Evolutionary conservation across 2,888 invertebrate species (phyloP).

Genomic region (Laothoe populi): DNA sequence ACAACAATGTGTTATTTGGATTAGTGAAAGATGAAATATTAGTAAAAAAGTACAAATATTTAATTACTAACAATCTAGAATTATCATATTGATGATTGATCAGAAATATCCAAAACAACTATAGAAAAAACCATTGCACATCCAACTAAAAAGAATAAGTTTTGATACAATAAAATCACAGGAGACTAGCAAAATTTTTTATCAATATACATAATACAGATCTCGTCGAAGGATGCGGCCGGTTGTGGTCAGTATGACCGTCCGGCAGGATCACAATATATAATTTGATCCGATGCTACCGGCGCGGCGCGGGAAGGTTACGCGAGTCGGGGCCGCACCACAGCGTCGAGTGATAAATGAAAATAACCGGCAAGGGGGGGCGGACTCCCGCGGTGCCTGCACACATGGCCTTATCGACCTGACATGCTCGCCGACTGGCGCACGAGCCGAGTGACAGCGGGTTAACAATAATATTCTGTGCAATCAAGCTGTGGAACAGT

Average conservation of each 20-base stretch:
- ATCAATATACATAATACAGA: neutral
- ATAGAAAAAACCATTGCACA: no score
- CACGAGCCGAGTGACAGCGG: constrained; percentile 46
- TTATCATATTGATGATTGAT: no score
- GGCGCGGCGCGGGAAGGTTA: constrained; percentile 45
- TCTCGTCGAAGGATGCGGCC: neutral
- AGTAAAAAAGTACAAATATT: no score
- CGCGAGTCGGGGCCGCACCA: constrained; percentile 46
- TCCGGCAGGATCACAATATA: constrained; percentile 25
- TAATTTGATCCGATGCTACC: constrained; percentile 25
- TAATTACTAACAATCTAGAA: no score
- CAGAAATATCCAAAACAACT: no score
- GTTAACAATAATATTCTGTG: neutral
- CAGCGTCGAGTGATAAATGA: constrained; percentile 73
- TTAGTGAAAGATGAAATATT: no score
- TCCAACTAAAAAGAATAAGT: no score
- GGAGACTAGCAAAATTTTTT: no score
- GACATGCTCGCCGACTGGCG: constrained; percentile 44
- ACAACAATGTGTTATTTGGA: no score
- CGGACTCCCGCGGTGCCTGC: constrained; percentile 79
- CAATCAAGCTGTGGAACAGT: no score
- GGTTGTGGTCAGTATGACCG: constrained; percentile 10
- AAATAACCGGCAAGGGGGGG: constrained; percentile 81
- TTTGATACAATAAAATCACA: no score
- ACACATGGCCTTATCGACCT: constrained; percentile 81